Conservation (phyloP, 2,113 vertebrate species). For the Pitta sordida region DNA sequence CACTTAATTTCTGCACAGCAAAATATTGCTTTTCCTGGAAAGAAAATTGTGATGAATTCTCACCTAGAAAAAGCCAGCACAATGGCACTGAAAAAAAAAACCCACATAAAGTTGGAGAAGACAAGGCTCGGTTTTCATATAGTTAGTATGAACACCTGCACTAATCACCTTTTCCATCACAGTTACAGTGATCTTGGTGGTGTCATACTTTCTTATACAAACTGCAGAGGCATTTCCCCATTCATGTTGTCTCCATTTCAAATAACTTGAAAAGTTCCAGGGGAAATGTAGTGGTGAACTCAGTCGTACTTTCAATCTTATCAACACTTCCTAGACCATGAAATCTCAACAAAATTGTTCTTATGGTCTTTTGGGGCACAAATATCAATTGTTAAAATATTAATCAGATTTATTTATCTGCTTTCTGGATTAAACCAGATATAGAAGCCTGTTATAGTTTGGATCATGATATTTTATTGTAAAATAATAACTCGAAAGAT, state of each 20-base stretch:
- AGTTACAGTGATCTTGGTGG: neutral
- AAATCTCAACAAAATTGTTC: neutral
- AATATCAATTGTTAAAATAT: neutral
- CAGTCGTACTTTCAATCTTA: neutral
- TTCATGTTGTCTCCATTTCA: rapidly evolving
- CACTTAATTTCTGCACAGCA: neutral
- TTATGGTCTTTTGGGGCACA: neutral
- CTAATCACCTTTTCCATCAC: neutral
- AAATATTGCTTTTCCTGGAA: neutral
- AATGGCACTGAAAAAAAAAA: neutral
- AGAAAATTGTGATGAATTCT: neutral
- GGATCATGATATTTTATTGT: neutral
- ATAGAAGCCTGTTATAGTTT: neutral
- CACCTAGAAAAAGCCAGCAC: neutral
- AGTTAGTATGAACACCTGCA: neutral
- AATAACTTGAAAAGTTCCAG: neutral
- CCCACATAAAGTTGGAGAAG: neutral
- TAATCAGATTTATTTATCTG: neutral
- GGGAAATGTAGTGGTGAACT: neutral
- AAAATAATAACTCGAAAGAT: no score
- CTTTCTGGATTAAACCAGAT: neutral
- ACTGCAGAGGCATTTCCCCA: neutral
- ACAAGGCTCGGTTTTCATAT: neutral
- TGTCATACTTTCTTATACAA: neutral
- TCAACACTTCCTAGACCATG: neutral